These are phyloP conservation scores for Siniperca undulata DNA, from an alignment of 2,797 vertebrate species.

Conservation along the genomic window DNA sequence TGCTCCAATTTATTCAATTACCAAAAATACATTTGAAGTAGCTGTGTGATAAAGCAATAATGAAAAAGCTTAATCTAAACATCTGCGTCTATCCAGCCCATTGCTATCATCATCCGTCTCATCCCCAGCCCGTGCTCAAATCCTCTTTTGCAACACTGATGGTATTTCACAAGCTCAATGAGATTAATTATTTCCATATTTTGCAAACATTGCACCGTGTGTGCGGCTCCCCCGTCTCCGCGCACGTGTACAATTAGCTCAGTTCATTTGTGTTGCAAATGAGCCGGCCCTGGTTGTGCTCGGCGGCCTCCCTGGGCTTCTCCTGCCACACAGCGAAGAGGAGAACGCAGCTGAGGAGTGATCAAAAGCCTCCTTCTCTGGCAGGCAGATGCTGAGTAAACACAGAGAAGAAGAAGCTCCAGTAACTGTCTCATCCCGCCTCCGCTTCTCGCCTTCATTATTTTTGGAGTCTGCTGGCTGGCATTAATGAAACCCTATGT, in stretches of 20 bases:
- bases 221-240: constrained; percentile 38
- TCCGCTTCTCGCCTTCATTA: constrained; percentile 65
- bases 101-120: constrained; percentile 64
- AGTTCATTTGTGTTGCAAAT: constrained; percentile 80
- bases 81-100: constrained; percentile 69
- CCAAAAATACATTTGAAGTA: constrained; percentile 73
- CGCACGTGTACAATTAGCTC: constrained; percentile 77
- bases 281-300: constrained; percentile 56
- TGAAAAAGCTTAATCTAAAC: constrained; percentile 74
- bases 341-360: constrained; percentile 70
- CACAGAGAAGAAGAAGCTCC: constrained; percentile 61
- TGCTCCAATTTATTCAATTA: constrained; percentile 73
- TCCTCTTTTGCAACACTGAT: constrained; percentile 73
- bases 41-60: constrained; percentile 70
- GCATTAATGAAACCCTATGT: constrained; percentile 78
- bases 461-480: constrained; percentile 74
- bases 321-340: constrained; percentile 63
- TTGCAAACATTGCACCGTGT: constrained; percentile 73
- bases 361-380: constrained; percentile 73
- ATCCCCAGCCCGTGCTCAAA: constrained; percentile 63
- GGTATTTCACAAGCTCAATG: constrained; percentile 76
- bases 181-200: constrained; percentile 82
- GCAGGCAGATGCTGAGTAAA: constrained; percentile 77
- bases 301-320: constrained; percentile 62
- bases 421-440: constrained; percentile 57